These are phyloP conservation scores for Sciurus niger DNA, from an alignment of 2,113 vertebrate genomes.

Conservation along the genomic window DNA sequence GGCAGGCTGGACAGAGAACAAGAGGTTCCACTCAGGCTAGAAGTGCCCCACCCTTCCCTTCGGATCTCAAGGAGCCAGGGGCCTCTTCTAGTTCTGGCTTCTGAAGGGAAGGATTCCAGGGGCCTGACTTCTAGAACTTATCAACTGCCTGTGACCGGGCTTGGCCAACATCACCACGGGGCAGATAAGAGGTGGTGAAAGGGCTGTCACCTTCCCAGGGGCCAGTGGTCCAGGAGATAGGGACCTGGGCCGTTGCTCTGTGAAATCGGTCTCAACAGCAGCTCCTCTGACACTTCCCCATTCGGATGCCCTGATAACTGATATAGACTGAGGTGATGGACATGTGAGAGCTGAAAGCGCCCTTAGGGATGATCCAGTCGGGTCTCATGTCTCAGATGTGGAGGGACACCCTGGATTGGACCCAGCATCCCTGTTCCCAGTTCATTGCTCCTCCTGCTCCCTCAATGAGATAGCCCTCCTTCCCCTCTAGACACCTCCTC, in stretches of 20 bases:
- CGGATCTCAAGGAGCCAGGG: not conserved
- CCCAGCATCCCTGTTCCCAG: not conserved
- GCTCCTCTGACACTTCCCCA: not conserved
- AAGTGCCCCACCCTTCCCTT: not conserved
- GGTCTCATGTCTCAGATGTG: not conserved
- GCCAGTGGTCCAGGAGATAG: not conserved
- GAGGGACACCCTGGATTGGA: not conserved
- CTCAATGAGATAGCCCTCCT: fast-evolving
- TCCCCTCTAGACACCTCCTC: not conserved
- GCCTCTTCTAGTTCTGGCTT: not conserved
- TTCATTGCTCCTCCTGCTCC: not conserved
- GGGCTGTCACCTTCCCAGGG: not conserved
- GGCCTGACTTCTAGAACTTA: not conserved
- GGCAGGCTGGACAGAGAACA: not conserved
- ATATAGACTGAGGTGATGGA: not conserved
- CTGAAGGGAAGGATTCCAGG: not conserved
- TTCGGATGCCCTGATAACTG: not conserved
- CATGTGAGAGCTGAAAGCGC: not conserved
- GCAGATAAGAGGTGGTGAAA: conserved; percentile 64
- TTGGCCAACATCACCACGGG: conserved; percentile 4
- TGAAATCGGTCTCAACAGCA: not conserved
- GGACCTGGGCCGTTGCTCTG: not conserved
- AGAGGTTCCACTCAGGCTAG: not conserved
- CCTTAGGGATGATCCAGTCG: not conserved
- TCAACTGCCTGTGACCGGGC: not conserved